Percentiles rank a stretch among this genome's conserved stretches.
Conservation (phyloP, 2,113 vertebrate species). For the Ciconia boyciana region DNA sequence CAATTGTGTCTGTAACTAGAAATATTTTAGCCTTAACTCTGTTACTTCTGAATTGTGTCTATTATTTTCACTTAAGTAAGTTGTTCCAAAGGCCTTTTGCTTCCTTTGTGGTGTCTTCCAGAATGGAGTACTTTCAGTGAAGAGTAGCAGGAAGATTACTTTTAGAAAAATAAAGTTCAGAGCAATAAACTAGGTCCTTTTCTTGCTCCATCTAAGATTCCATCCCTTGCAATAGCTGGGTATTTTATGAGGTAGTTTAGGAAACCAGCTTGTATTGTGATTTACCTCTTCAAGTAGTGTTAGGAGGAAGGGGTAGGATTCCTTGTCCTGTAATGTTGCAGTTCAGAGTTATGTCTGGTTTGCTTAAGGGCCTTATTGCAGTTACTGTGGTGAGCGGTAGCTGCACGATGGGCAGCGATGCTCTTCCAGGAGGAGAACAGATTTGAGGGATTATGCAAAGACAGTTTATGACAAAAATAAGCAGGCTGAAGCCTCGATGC, state of each 20-base stretch:
- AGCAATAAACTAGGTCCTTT: neutral
- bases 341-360: rapidly evolving
- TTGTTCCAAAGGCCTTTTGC: neutral
- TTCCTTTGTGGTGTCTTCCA: neutral
- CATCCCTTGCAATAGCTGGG: neutral
- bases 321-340: too few relatives aligned
- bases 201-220: neutral
- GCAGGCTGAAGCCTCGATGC: neutral
- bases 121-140: neutral
- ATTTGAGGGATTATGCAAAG: neutral
- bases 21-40: neutral
- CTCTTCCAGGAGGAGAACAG: neutral
- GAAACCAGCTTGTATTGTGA: neutral
- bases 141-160: neutral
- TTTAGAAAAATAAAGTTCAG: neutral
- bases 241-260: neutral
- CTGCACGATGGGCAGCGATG: neutral
- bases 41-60: neutral
- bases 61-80: neutral
- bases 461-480: neutral
- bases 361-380: neutral
- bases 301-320: neutral
- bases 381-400: neutral
- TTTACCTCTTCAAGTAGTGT: neutral
- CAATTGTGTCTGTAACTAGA: neutral